Conservation (phyloP, 2,113 vertebrate genomes). For the Forbesichthys agassizii region DNA sequence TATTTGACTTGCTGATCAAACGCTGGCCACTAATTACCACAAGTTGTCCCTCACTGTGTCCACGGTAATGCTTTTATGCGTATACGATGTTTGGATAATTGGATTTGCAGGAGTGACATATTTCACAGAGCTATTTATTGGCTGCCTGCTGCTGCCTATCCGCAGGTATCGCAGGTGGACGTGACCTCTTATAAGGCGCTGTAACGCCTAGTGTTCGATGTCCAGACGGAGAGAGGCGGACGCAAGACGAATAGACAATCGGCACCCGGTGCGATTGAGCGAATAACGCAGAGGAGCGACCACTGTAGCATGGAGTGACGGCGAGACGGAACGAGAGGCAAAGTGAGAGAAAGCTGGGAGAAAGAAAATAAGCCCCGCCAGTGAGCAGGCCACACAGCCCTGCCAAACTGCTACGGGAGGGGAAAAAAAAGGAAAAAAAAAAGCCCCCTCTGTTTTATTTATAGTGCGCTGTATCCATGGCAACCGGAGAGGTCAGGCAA, state of each 20-base stretch:
- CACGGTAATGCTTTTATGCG: background rate
- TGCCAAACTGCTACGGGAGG: slow-evolving; percentile 93
- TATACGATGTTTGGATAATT: background rate
- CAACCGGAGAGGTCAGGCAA: slow-evolving; percentile 99
- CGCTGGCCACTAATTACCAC: slow-evolving; percentile 40
- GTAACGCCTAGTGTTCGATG: slow-evolving; percentile 41
- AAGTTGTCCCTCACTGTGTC: slow-evolving; percentile 41
- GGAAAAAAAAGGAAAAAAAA: slow-evolving; percentile 67
- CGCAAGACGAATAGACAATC: slow-evolving; percentile 38
- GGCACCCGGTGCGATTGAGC: slow-evolving; percentile 53
- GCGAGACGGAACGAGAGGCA: slow-evolving; percentile 57
- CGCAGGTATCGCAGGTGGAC: slow-evolving; percentile 32
- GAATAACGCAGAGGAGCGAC: slow-evolving; percentile 53
- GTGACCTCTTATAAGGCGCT: slow-evolving; percentile 26
- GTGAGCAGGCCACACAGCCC: slow-evolving; percentile 76
- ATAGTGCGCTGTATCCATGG: slow-evolving; percentile 99
- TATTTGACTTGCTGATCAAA: slow-evolving; percentile 57
- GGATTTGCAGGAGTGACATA: slow-evolving; percentile 7
- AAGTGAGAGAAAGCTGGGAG: slow-evolving; percentile 57
- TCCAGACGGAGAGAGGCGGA: slow-evolving; percentile 25
- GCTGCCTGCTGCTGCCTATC: background rate
- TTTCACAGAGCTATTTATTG: background rate
- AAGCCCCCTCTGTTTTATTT: slow-evolving; percentile 95
- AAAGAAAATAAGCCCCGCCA: slow-evolving; percentile 78
- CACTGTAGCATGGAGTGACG: slow-evolving; percentile 27